phyloP scores from a whole-genome alignment of 2,797 vertebrate species.

The Malacoctenus gilli region DNA sequence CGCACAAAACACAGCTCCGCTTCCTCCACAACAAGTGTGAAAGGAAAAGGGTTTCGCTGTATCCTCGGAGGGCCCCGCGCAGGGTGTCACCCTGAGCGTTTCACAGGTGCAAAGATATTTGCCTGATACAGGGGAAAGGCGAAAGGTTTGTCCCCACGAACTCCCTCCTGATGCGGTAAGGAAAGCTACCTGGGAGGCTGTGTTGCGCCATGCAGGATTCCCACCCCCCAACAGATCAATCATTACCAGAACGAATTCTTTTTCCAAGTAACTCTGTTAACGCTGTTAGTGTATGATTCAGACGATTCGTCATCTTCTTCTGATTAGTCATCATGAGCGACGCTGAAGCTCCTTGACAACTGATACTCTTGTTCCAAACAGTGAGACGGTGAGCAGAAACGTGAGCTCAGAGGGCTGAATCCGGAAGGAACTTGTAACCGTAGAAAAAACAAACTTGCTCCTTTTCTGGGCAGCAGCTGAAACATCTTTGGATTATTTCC shows the following conservation, averaged over 20 bases:
- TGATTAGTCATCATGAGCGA: constrained; percentile 40
- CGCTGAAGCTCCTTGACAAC: constrained; percentile 35
- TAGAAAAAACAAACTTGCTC: constrained; percentile 26
- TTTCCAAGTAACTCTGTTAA: too few relatives aligned
- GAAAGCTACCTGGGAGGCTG: constrained; percentile 25
- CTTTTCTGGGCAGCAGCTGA: constrained; percentile 28
- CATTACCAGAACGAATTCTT: constrained; percentile 29
- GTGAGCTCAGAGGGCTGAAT: background rate
- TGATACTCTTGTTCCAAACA: constrained; percentile 18
- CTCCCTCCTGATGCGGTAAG: constrained; percentile 16
- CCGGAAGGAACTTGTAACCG: constrained; percentile 17
- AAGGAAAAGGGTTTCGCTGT: constrained; percentile 52
- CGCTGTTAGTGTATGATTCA: constrained; percentile 24
- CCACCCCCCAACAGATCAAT: constrained; percentile 26
- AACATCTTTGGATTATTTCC: constrained; percentile 13
- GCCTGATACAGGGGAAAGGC: constrained; percentile 40
- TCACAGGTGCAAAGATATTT: constrained; percentile 53
- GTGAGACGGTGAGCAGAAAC: constrained; percentile 13
- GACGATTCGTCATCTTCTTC: constrained; percentile 30
- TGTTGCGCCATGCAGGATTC: constrained; percentile 30
- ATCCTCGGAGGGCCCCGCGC: constrained; percentile 24
- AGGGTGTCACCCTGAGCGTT: constrained; percentile 44
- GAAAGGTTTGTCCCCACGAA: constrained; percentile 63
- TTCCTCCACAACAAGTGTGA: constrained; percentile 45
- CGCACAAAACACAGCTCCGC: constrained; percentile 8